These are phyloP conservation scores for Phrixothrix hirtus DNA, from an alignment of 2,888 invertebrate genomes.

Conservation along the genomic window DNA sequence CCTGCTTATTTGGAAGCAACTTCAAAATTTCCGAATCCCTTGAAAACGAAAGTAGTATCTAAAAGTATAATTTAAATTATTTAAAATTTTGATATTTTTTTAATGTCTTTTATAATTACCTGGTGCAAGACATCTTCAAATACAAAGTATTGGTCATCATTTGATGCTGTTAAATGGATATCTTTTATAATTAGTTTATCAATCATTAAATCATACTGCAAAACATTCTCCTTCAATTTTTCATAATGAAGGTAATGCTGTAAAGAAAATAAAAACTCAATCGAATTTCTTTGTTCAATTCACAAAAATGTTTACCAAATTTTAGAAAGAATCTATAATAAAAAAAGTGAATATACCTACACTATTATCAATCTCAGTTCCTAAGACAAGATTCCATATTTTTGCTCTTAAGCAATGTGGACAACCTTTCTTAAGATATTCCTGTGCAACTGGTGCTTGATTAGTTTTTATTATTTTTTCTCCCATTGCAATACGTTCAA, in stretches of 20 bases:
- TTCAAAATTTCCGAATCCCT: slow-evolving; percentile 81
- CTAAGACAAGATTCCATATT: slow-evolving; percentile 86
- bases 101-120: slow-evolving; percentile 62
- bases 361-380: slow-evolving; percentile 71
- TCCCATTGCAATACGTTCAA: slow-evolving; percentile 73
- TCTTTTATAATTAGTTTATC: slow-evolving; percentile 96
- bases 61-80: slow-evolving; percentile 26
- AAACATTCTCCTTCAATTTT: slow-evolving; percentile 77
- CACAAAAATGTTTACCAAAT: neutral
- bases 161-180: slow-evolving; percentile 92
- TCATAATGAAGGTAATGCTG: slow-evolving; percentile 78
- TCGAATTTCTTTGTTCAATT: neutral
- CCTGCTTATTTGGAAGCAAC: slow-evolving; percentile 66
- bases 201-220: slow-evolving; percentile 88
- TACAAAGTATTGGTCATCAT: slow-evolving; percentile 97
- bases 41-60: slow-evolving; percentile 88
- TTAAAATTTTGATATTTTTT: neutral
- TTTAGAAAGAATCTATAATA: too few species aligned
- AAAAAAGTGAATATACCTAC: slow-evolving; percentile 54
- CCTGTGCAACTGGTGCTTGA: slow-evolving; percentile 87
- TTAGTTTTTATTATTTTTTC: slow-evolving; percentile 76
- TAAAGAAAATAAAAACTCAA: slow-evolving; percentile 34
- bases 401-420: slow-evolving; percentile 77
- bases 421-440: slow-evolving; percentile 85
- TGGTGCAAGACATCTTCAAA: slow-evolving; percentile 96